Base-by-base conservation (phyloP, 2,888 invertebrate genomes). In the Lycaena phlaeas region DNA sequence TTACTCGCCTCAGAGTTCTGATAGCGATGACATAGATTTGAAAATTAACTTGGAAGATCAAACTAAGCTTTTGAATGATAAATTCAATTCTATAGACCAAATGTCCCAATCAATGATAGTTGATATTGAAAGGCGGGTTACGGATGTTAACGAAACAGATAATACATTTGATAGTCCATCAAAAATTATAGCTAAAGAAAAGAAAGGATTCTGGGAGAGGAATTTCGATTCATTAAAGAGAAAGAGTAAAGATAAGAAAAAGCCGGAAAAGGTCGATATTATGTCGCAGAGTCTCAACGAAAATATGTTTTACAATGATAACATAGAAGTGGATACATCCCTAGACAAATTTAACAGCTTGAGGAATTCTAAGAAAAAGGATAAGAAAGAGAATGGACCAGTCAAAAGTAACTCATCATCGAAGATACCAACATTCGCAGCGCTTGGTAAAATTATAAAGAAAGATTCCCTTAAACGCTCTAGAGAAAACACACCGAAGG, bases 281-380 rank as follows among this genome's bases (percentile, higher is more conserved):
- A 86, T 86, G 86, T 86, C 86, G 12, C 86, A 86, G 38, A 86
- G 86, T 59, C 59, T 86, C 9, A 86, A 86, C 54, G 86, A 86
- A 48, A 86, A 86, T 46, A 64, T 86, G 37, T 78, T 86, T 47
- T 84, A 72, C 39, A 77, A 70, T 39, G 81, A 79, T n/a, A 78
- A 65, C 27, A 85, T 86, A 6, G 86, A 86, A 62, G 64, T 64
- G 2, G 81, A 79, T 36, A 50, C 51, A 9, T 51, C 62, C 0
- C 61, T 84, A n/a, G 85, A 85, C 25, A 77, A 70, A 48, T 85
- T 79, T 41, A 82, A 78, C 28, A 85, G 85, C 48, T 56, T 85
- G 15, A 59, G 81, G 38, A 63, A 76, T 57, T 78, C 82, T 4
- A 85, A 84, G 42, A 78, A 70, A 47, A 81, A 77, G 46, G 74